Evolutionary conservation across 2,797 vertebrate species (phyloP).

Genomic region (Diplodus sargus): DNA sequence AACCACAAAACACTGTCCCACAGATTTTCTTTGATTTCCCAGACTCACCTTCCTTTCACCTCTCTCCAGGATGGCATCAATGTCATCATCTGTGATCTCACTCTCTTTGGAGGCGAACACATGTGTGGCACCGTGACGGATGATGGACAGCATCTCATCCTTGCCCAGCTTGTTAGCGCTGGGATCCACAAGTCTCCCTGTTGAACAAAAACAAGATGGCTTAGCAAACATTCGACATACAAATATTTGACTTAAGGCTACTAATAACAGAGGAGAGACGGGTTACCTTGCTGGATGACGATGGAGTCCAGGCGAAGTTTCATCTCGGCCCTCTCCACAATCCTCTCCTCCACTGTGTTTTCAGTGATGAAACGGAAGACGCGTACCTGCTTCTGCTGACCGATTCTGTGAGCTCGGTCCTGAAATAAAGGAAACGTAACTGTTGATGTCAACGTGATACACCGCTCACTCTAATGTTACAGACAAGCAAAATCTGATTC

Average conservation of each 20-base stretch:
- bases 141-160: slow-evolving; percentile 99
- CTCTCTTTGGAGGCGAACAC: slow-evolving; percentile 99
- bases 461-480: no score
- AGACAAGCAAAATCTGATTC: not conserved
- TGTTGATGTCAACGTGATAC: not conserved
- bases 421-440: slow-evolving; percentile 51
- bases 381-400: slow-evolving; percentile 96
- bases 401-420: slow-evolving; percentile 99
- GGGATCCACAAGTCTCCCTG: slow-evolving; percentile 97
- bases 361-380: slow-evolving; percentile 98
- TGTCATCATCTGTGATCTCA: slow-evolving; percentile 98
- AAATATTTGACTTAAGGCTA: not conserved
- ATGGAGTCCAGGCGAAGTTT: slow-evolving; percentile 98
- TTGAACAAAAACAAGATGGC: not conserved
- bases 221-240: not conserved
- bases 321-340: slow-evolving; percentile 98
- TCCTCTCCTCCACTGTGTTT: slow-evolving; percentile 98
- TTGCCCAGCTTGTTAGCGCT: slow-evolving; percentile 97
- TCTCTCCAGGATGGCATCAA: slow-evolving; percentile 95
- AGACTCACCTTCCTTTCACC: slow-evolving; percentile 93
- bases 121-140: slow-evolving; percentile 97
- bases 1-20: accelerated
- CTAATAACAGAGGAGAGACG: not conserved
- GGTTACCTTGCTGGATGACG: slow-evolving; percentile 96
- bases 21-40: not conserved